Evolutionary conservation across 2,113 vertebrate genomes (phyloP), one percentile per base, ranked within the genome.

Genomic region (Macrotis lagotis): DNA sequence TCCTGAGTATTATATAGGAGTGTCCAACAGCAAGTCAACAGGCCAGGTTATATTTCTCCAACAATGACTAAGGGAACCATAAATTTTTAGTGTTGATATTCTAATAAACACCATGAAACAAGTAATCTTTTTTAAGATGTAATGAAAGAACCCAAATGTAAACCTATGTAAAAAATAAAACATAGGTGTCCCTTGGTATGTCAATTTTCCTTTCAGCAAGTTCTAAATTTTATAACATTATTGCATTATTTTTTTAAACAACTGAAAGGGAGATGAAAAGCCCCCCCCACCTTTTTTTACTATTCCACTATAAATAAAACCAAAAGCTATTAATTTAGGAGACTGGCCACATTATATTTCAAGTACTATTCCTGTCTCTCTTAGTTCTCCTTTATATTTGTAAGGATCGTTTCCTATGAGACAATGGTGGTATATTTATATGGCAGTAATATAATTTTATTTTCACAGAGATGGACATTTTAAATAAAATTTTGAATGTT

Each of bases 281-380:
- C 37, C 66, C n/a, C n/a, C n/a, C n/a, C n/a, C n/a, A n/a, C n/a
- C n/a, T n/a, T n/a, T 44, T 83, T 83, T 22, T 83, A 83, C 16
- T 83, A 83, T 44, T 83, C 66, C n/a, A 83, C 24, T 48, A 26
- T 28, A 53, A 89, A 48, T 50, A 94, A 95, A 50, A 93, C 28
- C 74, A 95, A 96, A 92, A 94, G 5, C 44, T 93, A 91, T 88
- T 90, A 90, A 95, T 48, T 93, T 88, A 92, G 19, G 4, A 95
- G 51, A 47, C 48, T 50, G 37, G 66, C 7, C 52, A 50, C 28
- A 66, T 89, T 74, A 25, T 19, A 14, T 19, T 66, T 83, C 52
- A 83, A 1, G 55, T 52, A 94, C 47, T 93, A 90, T 89, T 95
- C 66, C 88, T 91, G 55, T 25, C 47, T 93, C 48, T 83, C n/a